These are phyloP conservation scores for Danaus plexippus DNA, from an alignment of 1,140 invertebrate species.

Conservation along the genomic window DNA sequence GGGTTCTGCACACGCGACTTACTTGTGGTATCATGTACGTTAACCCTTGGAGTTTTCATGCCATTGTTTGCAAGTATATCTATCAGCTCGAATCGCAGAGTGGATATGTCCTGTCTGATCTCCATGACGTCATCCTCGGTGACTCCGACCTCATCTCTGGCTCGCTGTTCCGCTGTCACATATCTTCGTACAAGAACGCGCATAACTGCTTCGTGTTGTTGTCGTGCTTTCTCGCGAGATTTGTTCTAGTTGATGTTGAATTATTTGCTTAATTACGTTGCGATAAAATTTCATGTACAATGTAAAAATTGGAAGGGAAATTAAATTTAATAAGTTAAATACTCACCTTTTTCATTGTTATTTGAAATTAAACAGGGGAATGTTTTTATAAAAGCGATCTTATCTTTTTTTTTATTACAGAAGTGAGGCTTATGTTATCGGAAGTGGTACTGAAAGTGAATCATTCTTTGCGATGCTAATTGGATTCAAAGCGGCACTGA, in stretches of 20 bases:
- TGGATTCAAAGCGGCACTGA: too few species aligned
- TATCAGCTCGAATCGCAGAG: slow-evolving; percentile 87
- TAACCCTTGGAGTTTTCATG: slow-evolving; percentile 82
- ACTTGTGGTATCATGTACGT: slow-evolving; percentile 75
- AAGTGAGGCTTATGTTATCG: too few species aligned
- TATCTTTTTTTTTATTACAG: too few species aligned
- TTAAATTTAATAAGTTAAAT: too few species aligned
- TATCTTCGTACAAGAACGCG: slow-evolving; percentile 84
- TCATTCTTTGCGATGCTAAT: too few species aligned
- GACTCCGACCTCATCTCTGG: slow-evolving; percentile 86
- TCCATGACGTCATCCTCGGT: slow-evolving; percentile 97
- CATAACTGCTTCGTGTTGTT: slow-evolving; percentile 84
- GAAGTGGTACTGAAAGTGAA: too few species aligned
- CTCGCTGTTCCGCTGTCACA: slow-evolving; percentile 86
- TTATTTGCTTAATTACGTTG: background rate
- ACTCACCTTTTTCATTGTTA: too few species aligned
- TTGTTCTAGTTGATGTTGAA: slow-evolving; percentile 73
- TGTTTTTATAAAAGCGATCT: too few species aligned
- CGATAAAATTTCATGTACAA: background rate
- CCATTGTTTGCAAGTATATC: slow-evolving; percentile 89
- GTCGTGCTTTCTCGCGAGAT: slow-evolving; percentile 77
- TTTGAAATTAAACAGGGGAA: too few species aligned
- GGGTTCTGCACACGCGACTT: slow-evolving; percentile 19
- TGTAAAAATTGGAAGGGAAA: background rate
- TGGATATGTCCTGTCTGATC: slow-evolving; percentile 94